phyloP scores from a whole-genome alignment of 2,113 vertebrate species.

The Bungarus multicinctus region DNA sequence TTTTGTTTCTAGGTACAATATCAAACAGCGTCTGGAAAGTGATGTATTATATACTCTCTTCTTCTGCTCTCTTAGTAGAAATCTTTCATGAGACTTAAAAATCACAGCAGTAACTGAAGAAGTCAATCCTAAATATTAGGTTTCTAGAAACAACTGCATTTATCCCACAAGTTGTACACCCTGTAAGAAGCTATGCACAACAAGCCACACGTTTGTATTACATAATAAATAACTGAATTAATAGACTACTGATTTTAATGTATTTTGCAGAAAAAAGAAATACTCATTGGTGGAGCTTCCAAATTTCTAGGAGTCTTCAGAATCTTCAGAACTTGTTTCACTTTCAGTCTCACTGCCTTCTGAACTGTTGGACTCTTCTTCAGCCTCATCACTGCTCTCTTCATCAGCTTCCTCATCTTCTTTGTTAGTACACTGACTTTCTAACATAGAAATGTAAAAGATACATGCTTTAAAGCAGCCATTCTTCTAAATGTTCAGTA shows the following conservation, averaged over 20 bases:
- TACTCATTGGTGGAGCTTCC: background rate
- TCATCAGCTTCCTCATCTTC: conserved; percentile 50
- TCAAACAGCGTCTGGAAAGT: conserved; percentile 5
- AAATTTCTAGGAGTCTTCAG: conserved; percentile 34
- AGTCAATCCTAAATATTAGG: background rate
- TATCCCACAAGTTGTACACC: background rate
- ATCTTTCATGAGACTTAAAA: background rate
- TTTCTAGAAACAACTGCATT: background rate
- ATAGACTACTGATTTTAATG: conserved; percentile 1
- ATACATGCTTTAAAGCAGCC: conserved; percentile 27
- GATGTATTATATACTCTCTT: background rate
- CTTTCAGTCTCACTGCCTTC: conserved; percentile 42
- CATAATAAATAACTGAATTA: background rate
- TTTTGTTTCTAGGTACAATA: background rate
- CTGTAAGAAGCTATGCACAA: background rate
- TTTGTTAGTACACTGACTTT: conserved; percentile 30
- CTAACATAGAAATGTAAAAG: conserved; percentile 61
- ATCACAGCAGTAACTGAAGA: background rate
- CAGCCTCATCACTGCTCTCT: conserved; percentile 38
- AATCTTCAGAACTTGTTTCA: conserved; percentile 44
- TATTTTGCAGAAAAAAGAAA: conserved; percentile 15
- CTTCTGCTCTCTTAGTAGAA: background rate
- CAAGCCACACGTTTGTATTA: background rate
- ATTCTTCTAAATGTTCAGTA: background rate
- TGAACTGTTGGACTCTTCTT: conserved; percentile 23